Evolutionary conservation across 2,113 vertebrate genomes (phyloP).

Genomic region (Sitta europaea): DNA sequence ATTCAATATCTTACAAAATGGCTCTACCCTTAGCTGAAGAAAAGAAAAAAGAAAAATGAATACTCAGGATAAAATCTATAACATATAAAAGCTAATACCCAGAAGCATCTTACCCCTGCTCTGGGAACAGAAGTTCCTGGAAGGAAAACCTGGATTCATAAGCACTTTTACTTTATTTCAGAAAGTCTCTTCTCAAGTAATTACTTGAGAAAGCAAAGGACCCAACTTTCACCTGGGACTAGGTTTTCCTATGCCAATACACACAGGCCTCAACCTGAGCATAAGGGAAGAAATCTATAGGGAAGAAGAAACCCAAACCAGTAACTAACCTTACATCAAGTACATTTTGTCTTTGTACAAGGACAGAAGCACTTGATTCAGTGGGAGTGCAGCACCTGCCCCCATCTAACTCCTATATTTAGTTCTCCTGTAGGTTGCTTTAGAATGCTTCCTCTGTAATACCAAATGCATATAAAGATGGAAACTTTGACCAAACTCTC

Average conservation of each 20-base stretch:
- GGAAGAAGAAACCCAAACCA: background rate
- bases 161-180: background rate
- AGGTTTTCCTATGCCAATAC: background rate
- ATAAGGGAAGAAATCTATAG: background rate
- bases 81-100: background rate
- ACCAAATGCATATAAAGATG: background rate
- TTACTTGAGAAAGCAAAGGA: background rate
- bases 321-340: background rate
- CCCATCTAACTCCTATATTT: conserved; percentile 26
- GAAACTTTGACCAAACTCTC: background rate
- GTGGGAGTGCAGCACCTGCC: conserved; percentile 43
- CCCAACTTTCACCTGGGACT: background rate
- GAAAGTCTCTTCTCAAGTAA: background rate
- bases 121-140: background rate
- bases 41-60: background rate
- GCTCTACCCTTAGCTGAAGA: background rate
- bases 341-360: background rate
- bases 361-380: background rate
- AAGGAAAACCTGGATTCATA: background rate
- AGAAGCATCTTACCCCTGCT: background rate
- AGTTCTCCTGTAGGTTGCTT: conserved; percentile 26
- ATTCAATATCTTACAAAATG: background rate
- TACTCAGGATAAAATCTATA: background rate
- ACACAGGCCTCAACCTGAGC: background rate
- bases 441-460: background rate